Evolutionary conservation across 2,113 vertebrate genomes (phyloP).

Genomic region (Brachionichthys hirsutus): DNA sequence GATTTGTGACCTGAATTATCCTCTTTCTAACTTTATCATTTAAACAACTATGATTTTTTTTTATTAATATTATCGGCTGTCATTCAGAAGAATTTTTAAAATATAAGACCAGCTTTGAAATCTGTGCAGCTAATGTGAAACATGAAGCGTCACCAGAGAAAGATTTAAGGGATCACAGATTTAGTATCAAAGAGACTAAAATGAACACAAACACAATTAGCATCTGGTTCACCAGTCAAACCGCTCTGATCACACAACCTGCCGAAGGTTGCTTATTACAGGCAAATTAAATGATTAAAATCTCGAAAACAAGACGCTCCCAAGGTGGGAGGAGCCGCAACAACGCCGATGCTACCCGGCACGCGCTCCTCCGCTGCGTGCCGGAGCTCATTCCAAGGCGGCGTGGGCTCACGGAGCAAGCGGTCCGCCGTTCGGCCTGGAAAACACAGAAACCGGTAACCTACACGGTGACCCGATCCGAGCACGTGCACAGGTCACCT

Average conservation of each 20-base stretch:
- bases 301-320: neutral
- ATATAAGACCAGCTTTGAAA: no score
- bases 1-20: no score
- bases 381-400: conserved; percentile 38
- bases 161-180: neutral
- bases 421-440: conserved; percentile 2
- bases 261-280: neutral
- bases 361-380: conserved; percentile 55
- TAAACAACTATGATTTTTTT: no score
- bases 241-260: no score
- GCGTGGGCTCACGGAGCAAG: conserved; percentile 21
- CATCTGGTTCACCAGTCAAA: no score
- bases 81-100: no score
- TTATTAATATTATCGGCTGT: no score
- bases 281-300: neutral
- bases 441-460: conserved; percentile 1
- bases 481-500: neutral
- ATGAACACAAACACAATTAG: no score
- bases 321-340: neutral
- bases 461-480: neutral
- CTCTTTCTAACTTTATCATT: no score
- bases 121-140: conserved; percentile 4
- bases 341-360: conserved; percentile 19
- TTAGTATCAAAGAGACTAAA: neutral
- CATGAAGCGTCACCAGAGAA: conserved; percentile 5